Base-by-base conservation (phyloP, 2,888 invertebrate species). In the Cetonia aurata region DNA sequence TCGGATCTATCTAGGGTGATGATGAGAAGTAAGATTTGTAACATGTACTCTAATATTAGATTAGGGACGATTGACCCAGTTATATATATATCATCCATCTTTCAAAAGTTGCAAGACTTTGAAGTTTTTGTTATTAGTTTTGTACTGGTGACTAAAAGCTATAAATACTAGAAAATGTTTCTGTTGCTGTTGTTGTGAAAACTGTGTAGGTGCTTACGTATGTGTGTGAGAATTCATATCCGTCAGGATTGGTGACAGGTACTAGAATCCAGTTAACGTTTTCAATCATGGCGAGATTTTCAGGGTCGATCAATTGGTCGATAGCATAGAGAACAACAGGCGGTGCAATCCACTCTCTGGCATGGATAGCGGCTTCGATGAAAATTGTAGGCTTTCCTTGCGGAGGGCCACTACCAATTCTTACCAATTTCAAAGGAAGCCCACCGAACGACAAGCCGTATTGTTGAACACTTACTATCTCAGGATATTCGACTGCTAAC, bases 281-380 rank as follows among this genome's bases (percentile, higher is more conserved):
- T 13, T 89, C 83, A 52, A 91, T 80, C 0, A 93, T 82, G 42
- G 87, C 83, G 10, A 82, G 80, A 74, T 89, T 89, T 3, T 84
- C 85, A 8, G 86, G 80, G 76, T 91, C 88, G 0, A 90, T 85
- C 73, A 93, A 80, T 79, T 92, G 89, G 72, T 88, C 86, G 71
- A 92, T 90, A 69, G 90, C 86, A 80, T 90, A 92, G 0, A 91
- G 84, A 0, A 90, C 90, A 0, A 88, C 86, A 0, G 91, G 87
- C 0, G 91, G 89, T 0, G 92, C 87, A 69, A 92, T 90, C 93
- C 93, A 93, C 83, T 93, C 93, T 59, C 92, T 87, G 0, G 89
- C 87, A 77, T 90, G 90, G 59, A 90, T 88, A 1, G 88, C 89
- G 60, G 86, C 89, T 73, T 91, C 91, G 25, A 90, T 85, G 73